Conservation (phyloP, 2,888 invertebrate genomes). For the Automeris io region DNA sequence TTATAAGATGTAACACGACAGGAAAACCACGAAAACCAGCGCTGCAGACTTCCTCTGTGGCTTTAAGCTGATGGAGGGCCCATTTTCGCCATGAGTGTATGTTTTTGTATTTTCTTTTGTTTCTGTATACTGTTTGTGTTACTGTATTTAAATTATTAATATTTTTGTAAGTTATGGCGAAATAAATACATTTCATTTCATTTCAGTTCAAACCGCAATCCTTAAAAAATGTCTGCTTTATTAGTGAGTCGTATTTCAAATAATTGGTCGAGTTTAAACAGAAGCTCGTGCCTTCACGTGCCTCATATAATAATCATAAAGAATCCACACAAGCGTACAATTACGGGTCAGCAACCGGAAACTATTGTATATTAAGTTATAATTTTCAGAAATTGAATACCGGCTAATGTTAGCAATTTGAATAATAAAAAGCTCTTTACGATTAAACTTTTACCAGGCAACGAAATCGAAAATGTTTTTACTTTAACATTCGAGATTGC, state of each 20-base stretch:
- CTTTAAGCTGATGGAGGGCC: no score
- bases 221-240: neutral
- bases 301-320: conserved; percentile 32
- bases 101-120: no score
- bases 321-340: conserved; percentile 28
- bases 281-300: conserved; percentile 24
- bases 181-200: no score
- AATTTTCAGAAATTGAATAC: conserved; percentile 66
- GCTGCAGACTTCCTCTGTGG: no score
- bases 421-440: conserved; percentile 31
- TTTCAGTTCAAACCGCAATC: neutral
- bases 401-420: conserved; percentile 51
- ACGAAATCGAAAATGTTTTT: conserved; percentile 23
- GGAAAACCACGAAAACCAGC: no score
- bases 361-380: conserved; percentile 37
- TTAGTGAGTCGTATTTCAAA: conserved; percentile 8
- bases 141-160: no score
- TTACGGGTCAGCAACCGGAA: conserved; percentile 38
- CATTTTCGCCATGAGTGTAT: no score
- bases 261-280: conserved; percentile 15
- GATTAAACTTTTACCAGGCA: conserved; percentile 29
- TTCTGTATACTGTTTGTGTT: no score
- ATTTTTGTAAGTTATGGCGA: no score
- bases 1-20: no score
- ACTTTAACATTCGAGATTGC: no score